A percentile compares a stretch with the other conserved stretches of the same genome.
These are phyloP conservation scores for Ammodytes dubius DNA, from an alignment of 2,113 vertebrate genomes.

Conservation along the genomic window DNA sequence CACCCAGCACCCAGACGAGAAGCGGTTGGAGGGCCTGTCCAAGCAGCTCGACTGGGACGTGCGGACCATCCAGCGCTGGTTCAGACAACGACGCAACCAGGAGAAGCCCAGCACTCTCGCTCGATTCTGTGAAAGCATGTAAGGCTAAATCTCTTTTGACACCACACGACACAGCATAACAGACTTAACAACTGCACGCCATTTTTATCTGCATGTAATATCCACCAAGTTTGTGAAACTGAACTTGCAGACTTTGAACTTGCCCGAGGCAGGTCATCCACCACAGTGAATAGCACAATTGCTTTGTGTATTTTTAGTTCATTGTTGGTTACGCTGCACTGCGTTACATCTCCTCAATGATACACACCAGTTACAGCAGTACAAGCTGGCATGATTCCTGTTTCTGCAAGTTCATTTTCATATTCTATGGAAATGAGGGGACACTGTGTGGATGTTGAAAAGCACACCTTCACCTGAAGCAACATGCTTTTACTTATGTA, in stretches of 20 bases:
- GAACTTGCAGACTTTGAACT: background rate
- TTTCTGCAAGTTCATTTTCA: conserved; percentile 42
- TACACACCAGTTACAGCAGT: conserved; percentile 26
- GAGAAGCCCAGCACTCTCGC: conserved; percentile 97
- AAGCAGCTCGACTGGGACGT: conserved; percentile 99
- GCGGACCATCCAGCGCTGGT: conserved; percentile 97
- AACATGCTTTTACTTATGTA: background rate
- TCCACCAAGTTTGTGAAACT: background rate
- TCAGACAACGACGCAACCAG: conserved; percentile 97
- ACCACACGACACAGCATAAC: background rate
- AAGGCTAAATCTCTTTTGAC: conserved; percentile 72
- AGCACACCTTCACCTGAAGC: background rate
- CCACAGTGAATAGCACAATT: background rate
- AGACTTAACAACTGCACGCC: background rate
- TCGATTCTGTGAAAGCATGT: conserved; percentile 99
- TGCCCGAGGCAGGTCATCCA: background rate
- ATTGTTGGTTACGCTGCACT: background rate
- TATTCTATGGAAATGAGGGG: conserved; percentile 20
- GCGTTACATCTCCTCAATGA: background rate
- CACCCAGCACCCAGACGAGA: conserved; percentile 95
- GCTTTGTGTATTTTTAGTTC: background rate
- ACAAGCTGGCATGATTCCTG: conserved; percentile 31
- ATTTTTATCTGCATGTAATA: background rate
- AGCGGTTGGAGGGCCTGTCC: conserved; percentile 96
- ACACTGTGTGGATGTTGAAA: background rate